phyloP scores from a whole-genome alignment of 37 sponge, comb jelly and placozoan species.

The Axinella damicornis region DNA sequence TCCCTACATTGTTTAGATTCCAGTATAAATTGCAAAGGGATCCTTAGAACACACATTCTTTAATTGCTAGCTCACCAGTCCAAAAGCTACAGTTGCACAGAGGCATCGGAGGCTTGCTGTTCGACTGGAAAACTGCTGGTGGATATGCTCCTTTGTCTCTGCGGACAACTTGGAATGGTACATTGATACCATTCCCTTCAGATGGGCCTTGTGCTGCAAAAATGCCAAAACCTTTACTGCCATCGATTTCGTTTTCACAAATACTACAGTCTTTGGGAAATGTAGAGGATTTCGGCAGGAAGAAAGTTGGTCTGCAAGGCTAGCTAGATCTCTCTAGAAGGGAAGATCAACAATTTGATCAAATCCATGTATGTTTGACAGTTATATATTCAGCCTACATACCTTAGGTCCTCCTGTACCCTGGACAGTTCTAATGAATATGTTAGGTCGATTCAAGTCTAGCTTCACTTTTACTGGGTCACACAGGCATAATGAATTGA shows the following conservation, averaged over 20 bases:
- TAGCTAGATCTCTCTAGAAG: not conserved
- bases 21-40: not conserved
- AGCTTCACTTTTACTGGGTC: not conserved
- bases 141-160: not conserved
- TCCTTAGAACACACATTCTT: no score
- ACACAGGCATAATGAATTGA: not conserved
- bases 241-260: not conserved
- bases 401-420: not conserved
- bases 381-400: no score
- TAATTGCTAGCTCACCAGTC: not conserved
- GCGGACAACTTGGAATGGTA: not conserved
- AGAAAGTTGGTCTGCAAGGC: not conserved
- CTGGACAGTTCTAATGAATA: not conserved
- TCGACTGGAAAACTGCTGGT: not conserved
- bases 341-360: not conserved
- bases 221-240: not conserved
- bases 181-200: not conserved
- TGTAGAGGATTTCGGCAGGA: not conserved
- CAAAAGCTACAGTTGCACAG: slow-evolving; percentile 3
- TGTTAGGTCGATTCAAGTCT: not conserved
- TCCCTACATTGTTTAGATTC: not conserved
- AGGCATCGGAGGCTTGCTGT: not conserved
- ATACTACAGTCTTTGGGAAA: not conserved
- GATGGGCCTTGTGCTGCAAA: not conserved
- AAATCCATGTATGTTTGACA: no score